Evolutionary conservation across 2,888 invertebrate species (phyloP).

Genomic region (Phalera bucephala): DNA sequence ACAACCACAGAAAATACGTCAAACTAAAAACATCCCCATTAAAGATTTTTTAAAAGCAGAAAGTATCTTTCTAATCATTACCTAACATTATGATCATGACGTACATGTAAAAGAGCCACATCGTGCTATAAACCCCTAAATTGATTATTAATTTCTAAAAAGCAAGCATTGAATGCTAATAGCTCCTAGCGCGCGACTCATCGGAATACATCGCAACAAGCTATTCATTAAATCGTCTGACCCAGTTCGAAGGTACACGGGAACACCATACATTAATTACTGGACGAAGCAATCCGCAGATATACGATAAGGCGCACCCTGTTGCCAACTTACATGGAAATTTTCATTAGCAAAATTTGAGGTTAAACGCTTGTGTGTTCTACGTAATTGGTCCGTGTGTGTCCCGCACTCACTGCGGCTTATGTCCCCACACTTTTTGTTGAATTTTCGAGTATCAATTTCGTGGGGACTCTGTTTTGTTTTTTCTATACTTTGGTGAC

Average conservation of each 20-base stretch:
- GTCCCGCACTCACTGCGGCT: constrained; percentile 49
- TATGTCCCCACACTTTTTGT: constrained; percentile 59
- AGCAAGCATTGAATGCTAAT: too few relatives aligned
- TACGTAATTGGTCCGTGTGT: constrained; percentile 76
- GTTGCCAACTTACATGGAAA: constrained; percentile 55
- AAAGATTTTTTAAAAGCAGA: too few relatives aligned
- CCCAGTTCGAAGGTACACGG: constrained; percentile 23
- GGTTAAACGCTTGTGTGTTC: constrained; percentile 76
- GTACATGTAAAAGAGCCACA: too few relatives aligned
- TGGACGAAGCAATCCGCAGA: constrained; percentile 66
- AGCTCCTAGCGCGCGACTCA: too few relatives aligned
- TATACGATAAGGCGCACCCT: constrained; percentile 76
- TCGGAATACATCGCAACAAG: too few relatives aligned
- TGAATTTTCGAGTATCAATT: constrained; percentile 58
- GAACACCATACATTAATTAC: constrained; percentile 64
- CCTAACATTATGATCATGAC: too few relatives aligned
- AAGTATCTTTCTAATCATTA: too few relatives aligned
- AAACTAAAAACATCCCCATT: too few relatives aligned
- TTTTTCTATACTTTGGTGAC: constrained; percentile 31
- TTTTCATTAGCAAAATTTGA: constrained; percentile 79
- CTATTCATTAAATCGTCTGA: constrained; percentile 12
- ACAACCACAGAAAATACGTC: too few relatives aligned
- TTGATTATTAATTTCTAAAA: too few relatives aligned
- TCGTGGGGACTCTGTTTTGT: constrained; percentile 27
- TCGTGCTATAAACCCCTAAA: too few relatives aligned